A percentile compares a stretch with the other conserved stretches of the same genome.
phyloP scores from a whole-genome alignment of 2,888 invertebrate species.

The Nebria salina region DNA sequence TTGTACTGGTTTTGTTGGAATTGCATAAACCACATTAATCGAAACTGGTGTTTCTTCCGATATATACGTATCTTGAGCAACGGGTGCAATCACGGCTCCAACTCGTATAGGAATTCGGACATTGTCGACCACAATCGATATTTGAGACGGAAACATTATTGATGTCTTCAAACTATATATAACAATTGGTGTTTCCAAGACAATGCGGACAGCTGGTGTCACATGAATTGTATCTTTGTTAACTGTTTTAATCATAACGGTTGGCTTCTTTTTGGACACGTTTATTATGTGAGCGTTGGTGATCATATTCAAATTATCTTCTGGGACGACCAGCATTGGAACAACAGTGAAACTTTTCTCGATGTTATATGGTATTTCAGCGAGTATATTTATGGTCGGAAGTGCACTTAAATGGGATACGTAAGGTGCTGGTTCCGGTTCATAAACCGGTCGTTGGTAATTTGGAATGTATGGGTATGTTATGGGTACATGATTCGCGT shows the following conservation, averaged over 20 bases:
- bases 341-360: slow-evolving; percentile 58
- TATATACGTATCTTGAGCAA: slow-evolving; percentile 55
- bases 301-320: slow-evolving; percentile 58
- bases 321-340: slow-evolving; percentile 58
- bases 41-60: slow-evolving; percentile 58
- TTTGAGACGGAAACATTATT: slow-evolving; percentile 61
- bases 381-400: slow-evolving; percentile 57
- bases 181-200: slow-evolving; percentile 59
- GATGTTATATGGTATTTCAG: slow-evolving; percentile 57
- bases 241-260: slow-evolving; percentile 58
- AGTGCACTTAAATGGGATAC: slow-evolving; percentile 49
- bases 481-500: slow-evolving; percentile 28
- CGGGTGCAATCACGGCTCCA: slow-evolving; percentile 63
- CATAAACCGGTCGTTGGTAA: slow-evolving; percentile 25
- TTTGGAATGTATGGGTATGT: slow-evolving; percentile 30
- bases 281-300: slow-evolving; percentile 59
- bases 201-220: slow-evolving; percentile 62
- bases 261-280: slow-evolving; percentile 58
- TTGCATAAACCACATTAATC: slow-evolving; percentile 61
- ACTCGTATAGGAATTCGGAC: slow-evolving; percentile 60
- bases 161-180: slow-evolving; percentile 59
- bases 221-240: slow-evolving; percentile 57
- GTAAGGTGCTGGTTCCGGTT: slow-evolving; percentile 41
- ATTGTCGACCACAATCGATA: slow-evolving; percentile 59
- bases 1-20: slow-evolving; percentile 59